These are phyloP conservation scores for Zaprionus gabonicus DNA, from an alignment of 1,140 invertebrate genomes.

Conservation along the genomic window DNA sequence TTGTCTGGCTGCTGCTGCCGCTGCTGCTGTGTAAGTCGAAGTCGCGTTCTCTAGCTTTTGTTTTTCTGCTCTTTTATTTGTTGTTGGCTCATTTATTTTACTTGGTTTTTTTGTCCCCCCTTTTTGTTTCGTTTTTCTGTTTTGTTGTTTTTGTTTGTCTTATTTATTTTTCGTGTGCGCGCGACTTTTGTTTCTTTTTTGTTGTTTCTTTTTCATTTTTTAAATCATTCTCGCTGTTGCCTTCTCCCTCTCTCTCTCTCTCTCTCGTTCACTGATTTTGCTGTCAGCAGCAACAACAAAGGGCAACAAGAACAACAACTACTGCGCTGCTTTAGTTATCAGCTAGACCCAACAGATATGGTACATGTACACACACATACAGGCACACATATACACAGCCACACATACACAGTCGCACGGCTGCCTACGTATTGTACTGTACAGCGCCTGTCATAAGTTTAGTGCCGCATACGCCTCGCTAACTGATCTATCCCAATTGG, in stretches of 20 bases:
- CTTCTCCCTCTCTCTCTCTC: not conserved
- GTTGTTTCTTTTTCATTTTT: constrained; percentile 31
- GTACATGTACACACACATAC: not conserved
- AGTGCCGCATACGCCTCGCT: not conserved
- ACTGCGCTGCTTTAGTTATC: constrained; percentile 46
- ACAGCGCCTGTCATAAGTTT: constrained; percentile 28
- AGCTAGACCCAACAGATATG: constrained; percentile 43
- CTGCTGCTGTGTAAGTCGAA: constrained; percentile 62
- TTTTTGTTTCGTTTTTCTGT: constrained; percentile 10
- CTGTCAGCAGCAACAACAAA: constrained; percentile 37
- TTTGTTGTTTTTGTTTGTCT: constrained; percentile 38
- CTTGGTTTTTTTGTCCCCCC: constrained; percentile 16
- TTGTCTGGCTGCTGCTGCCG: constrained; percentile 37
- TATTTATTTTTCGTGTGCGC: constrained; percentile 52
- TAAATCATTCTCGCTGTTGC: constrained; percentile 66
- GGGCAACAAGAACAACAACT: constrained; percentile 37
- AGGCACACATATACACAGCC: not conserved
- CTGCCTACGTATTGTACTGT: not conserved
- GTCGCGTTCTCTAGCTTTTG: constrained; percentile 65
- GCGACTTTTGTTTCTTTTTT: constrained; percentile 55
- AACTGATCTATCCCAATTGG: constrained; percentile 38
- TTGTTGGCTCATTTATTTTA: constrained; percentile 76
- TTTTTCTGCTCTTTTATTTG: constrained; percentile 60
- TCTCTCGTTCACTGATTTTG: constrained; percentile 44
- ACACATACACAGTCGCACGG: not conserved